These are phyloP conservation scores for Drosophila pectinifera DNA, from an alignment of 1,140 invertebrate species.

Conservation along the genomic window DNA sequence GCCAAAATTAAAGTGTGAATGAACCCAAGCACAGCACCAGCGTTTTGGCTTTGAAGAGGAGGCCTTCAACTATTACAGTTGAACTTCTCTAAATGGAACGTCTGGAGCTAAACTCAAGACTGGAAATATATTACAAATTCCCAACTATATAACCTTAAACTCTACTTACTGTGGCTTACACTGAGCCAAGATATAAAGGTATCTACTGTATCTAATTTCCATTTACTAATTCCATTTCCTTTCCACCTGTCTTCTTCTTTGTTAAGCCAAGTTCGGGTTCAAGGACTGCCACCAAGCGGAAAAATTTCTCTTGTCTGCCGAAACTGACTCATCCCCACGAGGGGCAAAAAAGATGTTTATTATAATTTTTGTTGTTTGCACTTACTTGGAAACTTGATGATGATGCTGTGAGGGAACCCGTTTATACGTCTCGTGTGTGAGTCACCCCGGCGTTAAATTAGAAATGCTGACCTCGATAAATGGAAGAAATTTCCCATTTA, in stretches of 20 bases:
- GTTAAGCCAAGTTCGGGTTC: slow-evolving; percentile 25
- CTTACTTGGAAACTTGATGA: slow-evolving; percentile 53
- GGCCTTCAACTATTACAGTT: slow-evolving; percentile 35
- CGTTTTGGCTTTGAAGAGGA: background rate
- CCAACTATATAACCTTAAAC: too few relatives aligned
- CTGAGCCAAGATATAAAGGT: too few relatives aligned
- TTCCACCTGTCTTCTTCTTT: slow-evolving; percentile 2
- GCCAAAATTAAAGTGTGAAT: slow-evolving; percentile 37
- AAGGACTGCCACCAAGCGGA: slow-evolving; percentile 28
- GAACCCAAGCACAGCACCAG: slow-evolving; percentile 25
- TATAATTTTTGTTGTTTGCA: slow-evolving; percentile 43
- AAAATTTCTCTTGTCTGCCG: slow-evolving; percentile 43
- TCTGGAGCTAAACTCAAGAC: background rate
- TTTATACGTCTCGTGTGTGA: slow-evolving; percentile 31
- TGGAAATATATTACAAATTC: too few relatives aligned
- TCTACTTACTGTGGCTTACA: background rate
- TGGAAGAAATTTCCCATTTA: slow-evolving; percentile 24
- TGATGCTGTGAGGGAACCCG: slow-evolving; percentile 47
- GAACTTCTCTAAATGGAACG: background rate
- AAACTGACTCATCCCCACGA: slow-evolving; percentile 39
- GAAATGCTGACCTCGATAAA: slow-evolving; percentile 29
- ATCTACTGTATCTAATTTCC: slow-evolving; percentile 20
- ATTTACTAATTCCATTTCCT: slow-evolving; percentile 12
- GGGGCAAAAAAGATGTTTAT: slow-evolving; percentile 1
- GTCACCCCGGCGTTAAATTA: slow-evolving; percentile 29